Conservation (phyloP, 2,797 vertebrate species). For the Chelon labrosus region DNA sequence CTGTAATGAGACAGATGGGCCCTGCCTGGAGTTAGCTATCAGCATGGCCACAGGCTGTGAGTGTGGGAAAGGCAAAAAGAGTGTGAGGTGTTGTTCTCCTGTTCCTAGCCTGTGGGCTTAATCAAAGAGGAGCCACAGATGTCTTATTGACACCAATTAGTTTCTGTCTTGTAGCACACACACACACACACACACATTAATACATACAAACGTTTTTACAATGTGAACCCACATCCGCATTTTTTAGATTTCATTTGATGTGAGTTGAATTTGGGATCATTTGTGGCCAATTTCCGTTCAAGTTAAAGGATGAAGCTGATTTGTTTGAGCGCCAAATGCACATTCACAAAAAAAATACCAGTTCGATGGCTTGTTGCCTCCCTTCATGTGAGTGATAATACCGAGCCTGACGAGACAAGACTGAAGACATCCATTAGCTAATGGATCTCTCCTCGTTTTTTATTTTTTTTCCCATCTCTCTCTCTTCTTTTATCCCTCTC, state of each 20-base stretch:
- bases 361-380: slow-evolving; percentile 15
- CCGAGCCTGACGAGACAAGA: slow-evolving; percentile 81
- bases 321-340: slow-evolving; percentile 20
- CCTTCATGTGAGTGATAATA: slow-evolving; percentile 48
- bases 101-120: slow-evolving; percentile 77
- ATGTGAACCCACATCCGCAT: slow-evolving; percentile 14
- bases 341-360: slow-evolving; percentile 34
- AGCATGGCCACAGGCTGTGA: slow-evolving; percentile 68
- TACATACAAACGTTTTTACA: slow-evolving; percentile 1
- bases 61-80: slow-evolving; percentile 11
- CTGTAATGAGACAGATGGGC: slow-evolving; percentile 80
- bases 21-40: slow-evolving; percentile 69
- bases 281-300: slow-evolving; percentile 26
- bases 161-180: slow-evolving; percentile 58
- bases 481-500: slow-evolving; percentile 68
- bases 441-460: slow-evolving; percentile 85
- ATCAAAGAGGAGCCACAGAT: slow-evolving; percentile 82
- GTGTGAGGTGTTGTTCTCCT: slow-evolving; percentile 65
- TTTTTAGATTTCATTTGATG: slow-evolving; percentile 26
- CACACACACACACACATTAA: slow-evolving; percentile 9
- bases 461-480: slow-evolving; percentile 22
- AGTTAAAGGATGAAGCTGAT: slow-evolving; percentile 33
- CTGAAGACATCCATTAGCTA: slow-evolving; percentile 94
- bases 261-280: slow-evolving; percentile 42
- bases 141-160: slow-evolving; percentile 83